Evolutionary conservation across 2,797 vertebrate genomes (phyloP).

Genomic region (Myotis pilosus): DNA sequence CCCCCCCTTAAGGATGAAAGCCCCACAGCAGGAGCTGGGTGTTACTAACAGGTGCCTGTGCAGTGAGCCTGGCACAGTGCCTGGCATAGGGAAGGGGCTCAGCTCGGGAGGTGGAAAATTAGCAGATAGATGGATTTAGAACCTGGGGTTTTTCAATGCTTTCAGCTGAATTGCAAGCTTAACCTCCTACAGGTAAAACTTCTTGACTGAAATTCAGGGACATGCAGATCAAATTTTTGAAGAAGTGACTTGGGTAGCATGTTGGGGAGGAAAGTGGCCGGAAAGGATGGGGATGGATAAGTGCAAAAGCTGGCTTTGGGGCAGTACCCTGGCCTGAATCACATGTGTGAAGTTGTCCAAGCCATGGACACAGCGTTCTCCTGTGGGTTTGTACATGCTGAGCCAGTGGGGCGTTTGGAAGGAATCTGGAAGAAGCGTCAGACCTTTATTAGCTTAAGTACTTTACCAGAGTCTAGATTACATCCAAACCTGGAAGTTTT

Average conservation of each 20-base stretch:
- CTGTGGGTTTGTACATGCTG: slow-evolving; percentile 35
- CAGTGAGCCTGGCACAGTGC: neutral
- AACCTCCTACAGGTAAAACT: neutral
- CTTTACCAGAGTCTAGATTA: slow-evolving; percentile 80
- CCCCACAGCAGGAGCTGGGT: neutral
- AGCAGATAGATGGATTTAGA: neutral
- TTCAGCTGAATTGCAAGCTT: neutral
- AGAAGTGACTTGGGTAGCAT: neutral
- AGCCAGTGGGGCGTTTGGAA: slow-evolving; percentile 55
- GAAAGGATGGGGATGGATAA: fast-evolving
- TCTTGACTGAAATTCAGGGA: neutral
- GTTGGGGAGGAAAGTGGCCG: neutral
- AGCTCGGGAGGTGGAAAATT: neutral
- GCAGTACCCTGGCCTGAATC: neutral
- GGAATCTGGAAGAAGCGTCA: slow-evolving; percentile 75
- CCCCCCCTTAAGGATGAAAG: fast-evolving
- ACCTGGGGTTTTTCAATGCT: neutral
- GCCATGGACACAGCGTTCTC: slow-evolving; percentile 50
- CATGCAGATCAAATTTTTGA: neutral
- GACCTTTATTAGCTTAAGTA: slow-evolving; percentile 77
- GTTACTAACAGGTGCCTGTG: neutral
- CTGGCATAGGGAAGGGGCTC: neutral
- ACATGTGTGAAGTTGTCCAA: slow-evolving; percentile 41
- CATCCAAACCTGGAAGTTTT: slow-evolving; percentile 73
- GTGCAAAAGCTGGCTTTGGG: slow-evolving; percentile 30